Evolutionary conservation across 2,888 invertebrate genomes (phyloP), one percentile per base, ranked within the genome.

Genomic region (Thecocarcelia acutangulata): DNA sequence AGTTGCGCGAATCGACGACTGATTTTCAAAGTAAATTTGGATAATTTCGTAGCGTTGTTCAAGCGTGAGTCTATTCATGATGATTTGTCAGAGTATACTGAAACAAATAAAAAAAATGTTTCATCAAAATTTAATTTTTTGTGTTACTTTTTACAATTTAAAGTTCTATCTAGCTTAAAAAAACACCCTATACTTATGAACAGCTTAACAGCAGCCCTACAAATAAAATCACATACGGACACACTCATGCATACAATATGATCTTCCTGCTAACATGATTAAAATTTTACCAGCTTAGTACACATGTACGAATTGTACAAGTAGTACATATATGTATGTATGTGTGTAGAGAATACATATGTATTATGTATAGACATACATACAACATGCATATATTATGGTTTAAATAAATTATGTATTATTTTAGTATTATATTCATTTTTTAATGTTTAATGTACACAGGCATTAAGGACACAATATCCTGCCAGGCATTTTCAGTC

Each of bases 391-490:
- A 37, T 33, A 44, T n/a, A 44, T 19, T 72, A 33, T 44, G 21
- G 63, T 73, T 13, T 77, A 69, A 54, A 63, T 77, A 64, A 56
- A 48, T 69, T 56, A 68, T 77, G 46, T 77, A 56, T 64, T 69
- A 70, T 69, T 69, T 70, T 42, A 44, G 42, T 46, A 50, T 69
- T 69, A 61, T 74, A 46, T 56, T 54, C 5, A 28, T 64, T 63
- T 64, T 56, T 56, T 63, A 37, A 50, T 61, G 28, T 44, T 72
- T 44, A 52, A 63, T 56, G 63, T 46, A 61, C 28, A 59, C 59
- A 50, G 46, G 54, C 37, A 54, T 63, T 54, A 73, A 19, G 54
- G 37, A 46, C 15, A 56, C 54, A 59, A 54, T 37, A 63, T 73
- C 63, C 63, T 70, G 19, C n/a, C 56, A 48, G 19, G 19, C 56